These are phyloP conservation scores for Anthopleura xanthogrammica DNA, from an alignment of 92 coral and sea anemone species.

Conservation along the genomic window DNA sequence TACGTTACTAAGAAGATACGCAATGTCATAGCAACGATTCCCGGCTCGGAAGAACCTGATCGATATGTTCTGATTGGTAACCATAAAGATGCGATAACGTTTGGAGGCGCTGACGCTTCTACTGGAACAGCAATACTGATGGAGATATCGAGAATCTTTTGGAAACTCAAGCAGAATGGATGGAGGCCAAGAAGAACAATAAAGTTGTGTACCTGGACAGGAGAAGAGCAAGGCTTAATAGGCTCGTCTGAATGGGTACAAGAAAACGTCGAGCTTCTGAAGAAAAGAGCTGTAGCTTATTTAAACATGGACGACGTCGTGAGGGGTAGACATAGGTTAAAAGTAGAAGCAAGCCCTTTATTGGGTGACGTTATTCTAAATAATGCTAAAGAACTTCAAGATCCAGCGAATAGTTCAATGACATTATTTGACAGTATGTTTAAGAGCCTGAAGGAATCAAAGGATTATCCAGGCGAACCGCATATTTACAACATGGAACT, in stretches of 20 bases:
- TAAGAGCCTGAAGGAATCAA: constrained; percentile 23
- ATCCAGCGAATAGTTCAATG: constrained; percentile 34
- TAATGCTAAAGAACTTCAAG: constrained; percentile 38
- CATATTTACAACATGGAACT: constrained; percentile 25
- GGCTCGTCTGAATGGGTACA: constrained; percentile 64
- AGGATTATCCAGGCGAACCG: constrained; percentile 47
- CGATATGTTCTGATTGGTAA: constrained; percentile 59
- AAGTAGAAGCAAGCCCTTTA: constrained; percentile 44
- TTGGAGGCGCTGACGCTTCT: constrained; percentile 52
- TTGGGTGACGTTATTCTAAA: constrained; percentile 48
- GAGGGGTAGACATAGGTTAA: constrained; percentile 35
- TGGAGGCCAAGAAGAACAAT: constrained; percentile 66
- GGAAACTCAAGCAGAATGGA: constrained; percentile 36
- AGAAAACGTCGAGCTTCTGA: constrained; percentile 39
- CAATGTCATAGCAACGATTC: constrained; percentile 59
- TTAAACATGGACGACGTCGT: constrained; percentile 64
- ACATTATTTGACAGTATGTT: constrained; percentile 53
- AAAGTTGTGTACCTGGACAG: constrained; percentile 63
- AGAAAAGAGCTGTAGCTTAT: constrained; percentile 54
- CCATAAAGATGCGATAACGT: constrained; percentile 61
- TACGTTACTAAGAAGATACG: constrained; percentile 36
- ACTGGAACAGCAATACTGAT: constrained; percentile 45
- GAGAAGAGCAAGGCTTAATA: constrained; percentile 53
- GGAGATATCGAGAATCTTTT: constrained; percentile 50
- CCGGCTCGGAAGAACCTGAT: constrained; percentile 55